Evolutionary conservation across 2,113 vertebrate species (phyloP), one percentile per base, ranked within the genome.

Genomic region (Irena cyanogastra): DNA sequence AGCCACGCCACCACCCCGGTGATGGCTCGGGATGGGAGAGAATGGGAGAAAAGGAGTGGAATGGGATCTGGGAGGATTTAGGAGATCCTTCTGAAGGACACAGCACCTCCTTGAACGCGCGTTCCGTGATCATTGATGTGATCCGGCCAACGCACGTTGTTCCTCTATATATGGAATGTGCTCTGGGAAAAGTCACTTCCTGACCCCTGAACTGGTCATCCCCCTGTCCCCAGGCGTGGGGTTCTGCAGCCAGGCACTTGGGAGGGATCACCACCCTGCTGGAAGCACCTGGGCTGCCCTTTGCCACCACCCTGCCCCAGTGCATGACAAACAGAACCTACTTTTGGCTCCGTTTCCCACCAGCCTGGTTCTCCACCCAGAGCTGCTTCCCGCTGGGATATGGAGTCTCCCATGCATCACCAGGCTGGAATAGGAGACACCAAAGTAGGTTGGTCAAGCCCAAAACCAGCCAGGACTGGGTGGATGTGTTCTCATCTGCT

Each of bases 21-120:
- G 71, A 11, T 30, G 42, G 50, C 13, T 49, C 3, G 3, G 60
- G 16, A 19, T 24, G 42, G 41, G 59, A 56, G 23, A 6, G 23
- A 47, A 39, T 2, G 59, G 59, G 50, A 65, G 42, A 24, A 65
- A 30, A 75, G 23, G 52, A 16, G 20, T 11, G 37, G 44, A 15
- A 60, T 27, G 22, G 72, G 45, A 27, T 35, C 37, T 50, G 53
- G 13, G 9, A 44, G 53, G 61, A 59, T 2, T 6, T 4, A 31
- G 57, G 7, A 45, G 53, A 27, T 27, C 71, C 31, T 3, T 13
- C 8, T 31, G 37, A 30, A 66, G 83, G 61, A 49, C 52, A 21
- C 0, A 1, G 13, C 30, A 16, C 21, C 44, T 11, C 30, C 20
- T 8, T 3, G 60, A 42, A 20, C 19, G 1, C 1, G 0, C 0